Base-by-base conservation (phyloP, 2,888 invertebrate species). In the Oscheius sp. region DNA sequence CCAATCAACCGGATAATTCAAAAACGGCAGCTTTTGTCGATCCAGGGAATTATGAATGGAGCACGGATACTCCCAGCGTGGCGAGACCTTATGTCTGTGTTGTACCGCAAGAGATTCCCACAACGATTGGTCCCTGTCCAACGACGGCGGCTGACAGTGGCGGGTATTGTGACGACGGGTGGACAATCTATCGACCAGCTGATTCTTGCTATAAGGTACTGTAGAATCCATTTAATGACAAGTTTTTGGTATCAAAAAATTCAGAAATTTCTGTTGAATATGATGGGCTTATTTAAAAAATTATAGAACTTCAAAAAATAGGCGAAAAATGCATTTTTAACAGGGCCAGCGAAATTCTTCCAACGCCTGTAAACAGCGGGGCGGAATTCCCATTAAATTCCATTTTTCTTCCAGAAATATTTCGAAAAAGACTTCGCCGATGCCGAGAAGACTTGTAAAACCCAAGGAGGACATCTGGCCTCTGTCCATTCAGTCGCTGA, bases 131-230 rank as follows among this genome's bases (percentile, higher is more conserved):
- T 13, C 52, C 66, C 6, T 66, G 66, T 29, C 49, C 66, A 7
- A 66, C 52, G 2, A 64, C 64, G 27, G 27, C 49, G 1, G 46
- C 6, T 21, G 18, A 45, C 23, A 35, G 23, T 18, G 61, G 61
- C 16, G 61, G 18, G 12, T 61, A 61, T 21, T 61, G 61, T 61
- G 43, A 41, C 1, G 66, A 66, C 29, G 66, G 66, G 1, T 66
- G 66, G 66, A 27, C 29, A 13, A 25, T 52, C 6, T 49, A 52
- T 18, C 23, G 35, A n/a, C 6, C 35, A 27, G 52, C 66, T 7
- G 52, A 52, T 18, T 52, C 52, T 52, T 66, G 66, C 18, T 66
- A 66, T n/a, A 66, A 63, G 45, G 63, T 63, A 23, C 9, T 35
- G 35, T 35, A 35, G 35, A 43, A n/a, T n/a, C 45, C 45, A 43